Evolutionary conservation across 2,113 vertebrate genomes (phyloP).

Genomic region (Oryzias curvinotus): DNA sequence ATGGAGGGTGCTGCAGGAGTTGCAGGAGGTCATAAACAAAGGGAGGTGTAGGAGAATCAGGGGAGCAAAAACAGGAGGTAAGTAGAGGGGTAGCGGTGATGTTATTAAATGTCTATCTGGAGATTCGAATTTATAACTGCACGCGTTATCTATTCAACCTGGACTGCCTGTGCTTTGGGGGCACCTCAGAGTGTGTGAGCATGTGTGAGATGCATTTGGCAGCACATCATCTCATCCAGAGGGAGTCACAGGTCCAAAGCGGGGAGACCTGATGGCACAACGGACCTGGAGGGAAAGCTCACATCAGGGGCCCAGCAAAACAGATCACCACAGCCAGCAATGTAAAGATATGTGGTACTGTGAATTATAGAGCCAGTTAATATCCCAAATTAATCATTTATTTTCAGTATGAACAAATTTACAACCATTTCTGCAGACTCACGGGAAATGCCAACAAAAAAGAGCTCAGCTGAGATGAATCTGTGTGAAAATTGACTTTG

Average conservation of each 20-base stretch:
- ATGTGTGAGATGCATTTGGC: slow-evolving; percentile 23
- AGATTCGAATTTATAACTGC: slow-evolving; percentile 32
- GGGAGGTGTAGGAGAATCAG: slow-evolving; percentile 20
- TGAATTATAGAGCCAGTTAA: too few species aligned
- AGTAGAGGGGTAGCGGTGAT: slow-evolving; percentile 23
- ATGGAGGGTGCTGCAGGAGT: slow-evolving; percentile 18
- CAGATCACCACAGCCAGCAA: too few species aligned
- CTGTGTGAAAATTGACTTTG: too few species aligned
- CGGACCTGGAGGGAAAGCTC: slow-evolving; percentile 8
- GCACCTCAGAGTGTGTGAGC: slow-evolving; percentile 3
- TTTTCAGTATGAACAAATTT: too few species aligned
- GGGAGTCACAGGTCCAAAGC: slow-evolving; percentile 39
- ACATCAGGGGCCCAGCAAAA: background rate
- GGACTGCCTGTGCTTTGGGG: slow-evolving; percentile 46
- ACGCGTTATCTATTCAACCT: slow-evolving; percentile 16
- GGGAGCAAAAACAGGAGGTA: slow-evolving; percentile 45
- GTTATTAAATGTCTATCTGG: slow-evolving; percentile 33
- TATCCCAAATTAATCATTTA: too few species aligned
- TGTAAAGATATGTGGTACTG: too few species aligned
- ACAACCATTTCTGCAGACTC: too few species aligned
- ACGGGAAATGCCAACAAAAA: too few species aligned
- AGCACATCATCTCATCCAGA: slow-evolving; percentile 25
- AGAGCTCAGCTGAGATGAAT: too few species aligned
- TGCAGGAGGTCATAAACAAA: slow-evolving; percentile 29
- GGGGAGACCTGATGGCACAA: slow-evolving; percentile 24